Evolutionary conservation across 2,797 vertebrate genomes (phyloP), one percentile per base, ranked within the genome.

Genomic region (Acipenser transmontanus): DNA sequence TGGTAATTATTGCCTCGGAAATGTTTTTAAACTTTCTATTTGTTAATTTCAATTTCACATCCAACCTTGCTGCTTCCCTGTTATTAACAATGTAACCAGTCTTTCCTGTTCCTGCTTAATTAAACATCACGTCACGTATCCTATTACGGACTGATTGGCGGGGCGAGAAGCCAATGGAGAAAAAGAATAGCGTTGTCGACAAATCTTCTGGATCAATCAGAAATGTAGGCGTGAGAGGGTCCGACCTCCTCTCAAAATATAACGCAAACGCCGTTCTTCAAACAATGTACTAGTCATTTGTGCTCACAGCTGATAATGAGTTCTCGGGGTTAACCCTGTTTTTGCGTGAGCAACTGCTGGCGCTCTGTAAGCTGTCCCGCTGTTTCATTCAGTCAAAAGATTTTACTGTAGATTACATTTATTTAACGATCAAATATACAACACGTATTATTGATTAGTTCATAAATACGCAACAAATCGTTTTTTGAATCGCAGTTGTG

Each of bases 41-140:
- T 71, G 70, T 70, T 49, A 34, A 51, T 11, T 65, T 68, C 56
- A 47, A 61, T 65, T 52, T 47, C 62, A 7, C 7, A 6, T 51
- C 62, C 61, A 71, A 62, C 63, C 74, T 69, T 64, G 0, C 72
- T 63, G 63, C 71, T 54, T 73, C 73, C 73, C 70, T 69, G 67
- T 64, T 73, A 70, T 74, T 77, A 78, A 75, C 70, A 68, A 77
- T 77, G 77, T 72, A 69, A 70, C 69, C 49, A 59, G 50, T 65
- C 57, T 67, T 85, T 86, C 82, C 81, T 80, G 77, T 76, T 76
- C 73, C 72, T 67, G 65, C 71, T 62, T 68, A 78, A 77, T 67
- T 68, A 67, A 77, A 79, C 76, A 71, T 76, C 34, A 68, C 50
- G 64, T 65, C 47, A 82, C 78, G 72, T 70, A 73, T 69, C 51